phyloP scores from a whole-genome alignment of 2,797 vertebrate genomes.

The Erpetoichthys calabaricus region DNA sequence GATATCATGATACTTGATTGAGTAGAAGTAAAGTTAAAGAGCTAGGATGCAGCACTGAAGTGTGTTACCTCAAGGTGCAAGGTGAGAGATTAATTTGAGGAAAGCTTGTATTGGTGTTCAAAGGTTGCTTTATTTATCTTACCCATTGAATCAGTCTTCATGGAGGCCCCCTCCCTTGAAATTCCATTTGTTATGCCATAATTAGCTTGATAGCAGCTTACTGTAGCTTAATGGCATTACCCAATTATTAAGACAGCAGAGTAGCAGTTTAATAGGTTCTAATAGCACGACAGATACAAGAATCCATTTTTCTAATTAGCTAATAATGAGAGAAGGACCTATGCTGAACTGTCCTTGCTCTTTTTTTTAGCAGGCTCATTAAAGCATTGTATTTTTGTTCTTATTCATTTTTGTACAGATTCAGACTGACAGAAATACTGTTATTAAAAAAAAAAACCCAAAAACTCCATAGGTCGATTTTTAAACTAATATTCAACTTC shows the following conservation, averaged over 20 bases:
- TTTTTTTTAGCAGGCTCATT: no score
- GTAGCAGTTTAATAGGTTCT: conserved; percentile 12
- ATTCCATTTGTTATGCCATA: conserved; percentile 16
- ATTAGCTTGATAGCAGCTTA: conserved; percentile 20
- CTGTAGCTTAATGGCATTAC: conserved; percentile 14
- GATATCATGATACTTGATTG: no score
- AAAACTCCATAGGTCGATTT: no score
- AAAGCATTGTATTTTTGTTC: no score
- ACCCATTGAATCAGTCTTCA: not conserved
- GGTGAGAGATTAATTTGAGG: no score
- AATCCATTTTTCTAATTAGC: conserved; percentile 23
- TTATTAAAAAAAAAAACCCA: conserved; percentile 10
- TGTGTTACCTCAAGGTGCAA: no score
- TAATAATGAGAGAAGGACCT: conserved; percentile 3
- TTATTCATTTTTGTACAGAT: conserved; percentile 1
- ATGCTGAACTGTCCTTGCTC: no score
- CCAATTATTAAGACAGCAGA: conserved; percentile 13
- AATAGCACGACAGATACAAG: conserved; percentile 11
- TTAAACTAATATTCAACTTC: no score
- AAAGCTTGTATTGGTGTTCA: no score
- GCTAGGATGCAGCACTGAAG: no score
- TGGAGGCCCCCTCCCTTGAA: conserved; percentile 3
- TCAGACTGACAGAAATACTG: conserved; percentile 6
- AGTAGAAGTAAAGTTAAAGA: no score
- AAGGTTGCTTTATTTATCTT: not conserved